Conservation (phyloP, 1,140 invertebrate genomes). For the Drosophila biarmipes region DNA sequence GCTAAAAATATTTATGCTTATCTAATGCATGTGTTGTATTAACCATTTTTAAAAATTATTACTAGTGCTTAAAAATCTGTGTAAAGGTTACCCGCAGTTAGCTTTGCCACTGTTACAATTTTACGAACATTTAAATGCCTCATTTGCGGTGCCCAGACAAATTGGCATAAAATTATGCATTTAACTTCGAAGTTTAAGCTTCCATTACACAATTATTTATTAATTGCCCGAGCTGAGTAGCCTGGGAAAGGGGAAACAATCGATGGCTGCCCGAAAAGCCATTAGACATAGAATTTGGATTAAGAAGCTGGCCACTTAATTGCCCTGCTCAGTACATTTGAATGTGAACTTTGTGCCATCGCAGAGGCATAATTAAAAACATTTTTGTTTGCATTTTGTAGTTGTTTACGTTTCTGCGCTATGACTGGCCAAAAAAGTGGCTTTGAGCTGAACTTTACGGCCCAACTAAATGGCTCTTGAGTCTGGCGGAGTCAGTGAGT, state of each 20-base stretch:
- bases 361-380: conserved; percentile 53
- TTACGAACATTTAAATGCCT: conserved; percentile 31
- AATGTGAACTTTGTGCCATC: conserved; percentile 49
- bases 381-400: conserved; percentile 4
- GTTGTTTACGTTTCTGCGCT: conserved; percentile 12
- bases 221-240: conserved; percentile 45
- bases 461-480: conserved; percentile 42
- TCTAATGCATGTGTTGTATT: too few species aligned
- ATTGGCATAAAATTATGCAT: conserved; percentile 51
- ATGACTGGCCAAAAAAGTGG: conserved; percentile 49
- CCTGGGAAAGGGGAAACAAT: conserved; percentile 28
- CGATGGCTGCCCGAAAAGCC: conserved; percentile 35
- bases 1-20: too few species aligned
- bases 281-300: conserved; percentile 46
- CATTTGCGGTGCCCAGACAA: conserved; percentile 42
- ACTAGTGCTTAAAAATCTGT: background rate
- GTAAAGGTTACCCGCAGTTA: background rate
- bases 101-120: conserved; percentile 31
- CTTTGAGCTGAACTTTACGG: conserved; percentile 46
- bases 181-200: conserved; percentile 45
- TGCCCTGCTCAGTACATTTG: conserved; percentile 25
- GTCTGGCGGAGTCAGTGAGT: conserved; percentile 46
- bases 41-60: background rate
- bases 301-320: conserved; percentile 41
- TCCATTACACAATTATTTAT: conserved; percentile 43